phyloP scores from a whole-genome alignment of 2,797 vertebrate genomes.

The Agapornis canus region DNA sequence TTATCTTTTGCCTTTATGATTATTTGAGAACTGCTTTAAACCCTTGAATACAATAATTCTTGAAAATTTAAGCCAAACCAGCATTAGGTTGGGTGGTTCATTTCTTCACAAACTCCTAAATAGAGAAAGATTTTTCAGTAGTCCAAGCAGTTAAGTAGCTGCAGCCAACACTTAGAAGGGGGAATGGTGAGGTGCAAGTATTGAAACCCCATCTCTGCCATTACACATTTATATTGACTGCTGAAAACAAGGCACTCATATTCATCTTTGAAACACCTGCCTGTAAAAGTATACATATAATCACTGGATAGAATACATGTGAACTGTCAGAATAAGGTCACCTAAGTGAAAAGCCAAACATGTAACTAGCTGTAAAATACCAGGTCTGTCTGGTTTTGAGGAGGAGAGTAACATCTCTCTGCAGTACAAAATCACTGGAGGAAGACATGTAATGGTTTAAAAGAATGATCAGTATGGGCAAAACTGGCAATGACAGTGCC shows the following conservation, averaged over 20 bases:
- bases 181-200: neutral
- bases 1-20: neutral
- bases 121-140: neutral
- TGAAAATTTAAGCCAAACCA: neutral
- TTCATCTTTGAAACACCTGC: neutral
- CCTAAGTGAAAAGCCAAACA: neutral
- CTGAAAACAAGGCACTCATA: neutral
- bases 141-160: neutral
- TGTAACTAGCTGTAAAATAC: neutral
- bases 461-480: neutral
- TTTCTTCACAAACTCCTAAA: neutral
- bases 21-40: neutral
- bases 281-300: neutral
- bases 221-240: neutral
- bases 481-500: neutral
- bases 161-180: neutral
- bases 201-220: neutral
- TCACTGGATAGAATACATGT: neutral
- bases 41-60: neutral
- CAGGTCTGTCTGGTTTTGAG: accelerated
- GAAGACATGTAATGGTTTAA: neutral
- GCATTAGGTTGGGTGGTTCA: neutral
- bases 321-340: neutral
- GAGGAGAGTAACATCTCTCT: neutral
- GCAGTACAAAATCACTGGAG: neutral